Percentiles rank a stretch among this genome's conserved stretches.
These are phyloP conservation scores for Atta texana DNA, from an alignment of 1,140 invertebrate genomes.

Conservation along the genomic window DNA sequence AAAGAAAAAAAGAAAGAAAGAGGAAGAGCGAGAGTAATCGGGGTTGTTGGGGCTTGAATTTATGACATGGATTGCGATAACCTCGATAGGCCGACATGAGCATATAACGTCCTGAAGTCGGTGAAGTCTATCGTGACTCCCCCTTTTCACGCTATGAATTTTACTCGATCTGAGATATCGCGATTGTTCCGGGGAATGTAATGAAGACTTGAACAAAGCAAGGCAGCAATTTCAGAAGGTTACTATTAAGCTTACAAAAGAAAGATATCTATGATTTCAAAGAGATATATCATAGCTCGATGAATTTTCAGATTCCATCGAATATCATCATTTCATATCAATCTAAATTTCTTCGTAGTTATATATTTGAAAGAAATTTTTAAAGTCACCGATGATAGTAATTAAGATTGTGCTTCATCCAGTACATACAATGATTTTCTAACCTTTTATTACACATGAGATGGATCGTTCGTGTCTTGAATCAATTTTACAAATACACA, in stretches of 20 bases:
- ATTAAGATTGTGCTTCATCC: background rate
- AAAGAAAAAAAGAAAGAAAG: background rate
- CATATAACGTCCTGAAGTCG: slow-evolving; percentile 63
- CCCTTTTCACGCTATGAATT: slow-evolving; percentile 59
- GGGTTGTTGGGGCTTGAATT: slow-evolving; percentile 76
- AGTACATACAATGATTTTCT: too few relatives aligned
- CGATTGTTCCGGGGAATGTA: slow-evolving; percentile 49
- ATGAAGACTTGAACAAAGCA: slow-evolving; percentile 57
- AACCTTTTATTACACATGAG: too few relatives aligned
- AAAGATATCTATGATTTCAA: slow-evolving; percentile 29
- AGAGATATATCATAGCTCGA: slow-evolving; percentile 10
- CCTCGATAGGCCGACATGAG: slow-evolving; percentile 76
- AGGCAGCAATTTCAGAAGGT: slow-evolving; percentile 58
- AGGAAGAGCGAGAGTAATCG: slow-evolving; percentile 38
- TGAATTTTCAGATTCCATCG: slow-evolving; percentile 14
- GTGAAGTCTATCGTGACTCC: slow-evolving; percentile 67
- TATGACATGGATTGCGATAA: slow-evolving; percentile 76
- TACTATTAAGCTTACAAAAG: slow-evolving; percentile 54
- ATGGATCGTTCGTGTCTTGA: too few relatives aligned
- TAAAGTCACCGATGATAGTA: background rate
- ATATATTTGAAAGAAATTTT: background rate
- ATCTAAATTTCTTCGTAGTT: background rate
- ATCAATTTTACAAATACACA: too few relatives aligned
- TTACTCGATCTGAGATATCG: slow-evolving; percentile 54
- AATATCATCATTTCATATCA: slow-evolving; percentile 11